Percentiles rank a stretch among this genome's conserved stretches.
Evolutionary conservation across 2,113 vertebrate genomes (phyloP).

Genomic region (Cyprinus carpio): DNA sequence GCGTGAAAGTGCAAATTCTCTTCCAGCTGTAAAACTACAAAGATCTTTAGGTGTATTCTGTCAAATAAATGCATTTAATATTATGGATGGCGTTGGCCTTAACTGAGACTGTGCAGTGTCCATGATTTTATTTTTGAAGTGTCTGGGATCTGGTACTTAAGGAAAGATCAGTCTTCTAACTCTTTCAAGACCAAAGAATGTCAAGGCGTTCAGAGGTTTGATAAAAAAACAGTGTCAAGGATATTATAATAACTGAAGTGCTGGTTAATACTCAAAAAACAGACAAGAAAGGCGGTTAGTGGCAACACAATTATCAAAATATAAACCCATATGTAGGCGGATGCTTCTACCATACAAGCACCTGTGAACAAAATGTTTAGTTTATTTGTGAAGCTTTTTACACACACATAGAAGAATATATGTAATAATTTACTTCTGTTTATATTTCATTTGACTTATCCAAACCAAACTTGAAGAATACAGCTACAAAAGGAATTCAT

Average conservation of each 20-base stretch:
- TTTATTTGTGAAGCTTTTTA: not conserved
- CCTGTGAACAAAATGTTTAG: conserved; percentile 22
- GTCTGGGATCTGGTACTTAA: conserved; percentile 57
- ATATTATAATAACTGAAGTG: not conserved
- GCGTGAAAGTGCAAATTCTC: not conserved
- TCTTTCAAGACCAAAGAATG: conserved; percentile 49
- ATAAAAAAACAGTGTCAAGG: not conserved
- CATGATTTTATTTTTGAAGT: conserved; percentile 46
- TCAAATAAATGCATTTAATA: not conserved
- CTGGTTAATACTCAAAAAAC: conserved; percentile 30
- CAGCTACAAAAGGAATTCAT: not conserved
- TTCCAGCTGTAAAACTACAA: not conserved
- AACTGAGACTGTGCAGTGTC: conserved; percentile 52
- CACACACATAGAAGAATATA: not conserved
- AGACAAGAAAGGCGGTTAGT: conserved; percentile 39
- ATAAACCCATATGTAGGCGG: conserved; percentile 32
- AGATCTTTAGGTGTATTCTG: not conserved
- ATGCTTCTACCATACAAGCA: conserved; percentile 2
- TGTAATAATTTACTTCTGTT: not conserved
- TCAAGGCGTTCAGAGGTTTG: not conserved
- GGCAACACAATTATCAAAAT: conserved; percentile 39
- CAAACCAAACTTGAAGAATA: not conserved
- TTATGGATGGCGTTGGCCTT: not conserved
- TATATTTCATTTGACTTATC: not conserved
- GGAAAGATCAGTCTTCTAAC: conserved; percentile 56